These are phyloP conservation scores for Chrysolina oricalcia DNA, from an alignment of 2,888 invertebrate species.

Conservation along the genomic window DNA sequence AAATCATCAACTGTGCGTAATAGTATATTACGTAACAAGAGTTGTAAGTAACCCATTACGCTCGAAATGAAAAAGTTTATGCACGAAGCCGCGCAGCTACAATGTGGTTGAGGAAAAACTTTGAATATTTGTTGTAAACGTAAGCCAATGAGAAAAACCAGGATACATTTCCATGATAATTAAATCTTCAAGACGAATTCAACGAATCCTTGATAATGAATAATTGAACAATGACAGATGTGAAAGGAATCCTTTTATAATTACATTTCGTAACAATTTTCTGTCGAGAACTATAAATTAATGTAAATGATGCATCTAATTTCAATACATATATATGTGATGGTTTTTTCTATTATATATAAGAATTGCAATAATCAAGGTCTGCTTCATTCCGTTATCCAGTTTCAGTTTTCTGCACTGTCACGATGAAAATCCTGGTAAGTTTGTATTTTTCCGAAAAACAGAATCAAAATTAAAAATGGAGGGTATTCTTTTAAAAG, in stretches of 20 bases:
- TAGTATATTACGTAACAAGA: too few species aligned
- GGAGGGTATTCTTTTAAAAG: too few species aligned
- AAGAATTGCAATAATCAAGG: slow-evolving; percentile 20
- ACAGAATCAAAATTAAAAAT: neutral
- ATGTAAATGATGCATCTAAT: slow-evolving; percentile 18
- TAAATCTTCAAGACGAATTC: neutral
- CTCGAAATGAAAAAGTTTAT: too few species aligned
- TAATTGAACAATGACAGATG: slow-evolving; percentile 16
- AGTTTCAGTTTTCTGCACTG: slow-evolving; percentile 12
- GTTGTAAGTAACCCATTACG: too few species aligned
- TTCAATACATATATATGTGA: slow-evolving; percentile 7
- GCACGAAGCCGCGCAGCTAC: too few species aligned
- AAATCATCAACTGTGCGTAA: too few species aligned
- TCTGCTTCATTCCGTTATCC: neutral
- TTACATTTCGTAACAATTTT: slow-evolving; percentile 2
- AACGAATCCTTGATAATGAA: slow-evolving; percentile 19
- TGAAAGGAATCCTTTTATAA: slow-evolving; percentile 13
- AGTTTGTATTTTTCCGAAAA: neutral
- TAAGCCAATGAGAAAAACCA: neutral
- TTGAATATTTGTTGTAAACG: neutral
- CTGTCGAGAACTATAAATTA: neutral
- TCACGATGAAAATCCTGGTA: slow-evolving; percentile 3
- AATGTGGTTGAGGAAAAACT: too few species aligned
- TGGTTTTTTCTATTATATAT: slow-evolving; percentile 5
- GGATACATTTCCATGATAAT: slow-evolving; percentile 3